Evolutionary conservation across 2,888 invertebrate species (phyloP), one percentile per base, ranked within the genome.

Genomic region (Cryptus armator): DNA sequence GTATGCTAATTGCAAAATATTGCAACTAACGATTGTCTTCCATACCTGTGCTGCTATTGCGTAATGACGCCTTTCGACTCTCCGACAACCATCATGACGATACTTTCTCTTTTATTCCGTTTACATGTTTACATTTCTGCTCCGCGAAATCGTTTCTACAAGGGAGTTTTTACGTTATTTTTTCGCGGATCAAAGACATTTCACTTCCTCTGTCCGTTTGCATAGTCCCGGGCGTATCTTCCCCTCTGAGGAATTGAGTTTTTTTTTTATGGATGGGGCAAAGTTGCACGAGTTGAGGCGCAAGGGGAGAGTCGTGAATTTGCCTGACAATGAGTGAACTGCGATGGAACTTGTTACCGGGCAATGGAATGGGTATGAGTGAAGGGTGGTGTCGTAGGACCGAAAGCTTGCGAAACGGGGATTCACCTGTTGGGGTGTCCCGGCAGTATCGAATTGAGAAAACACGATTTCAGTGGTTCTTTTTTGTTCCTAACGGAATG

Each of bases 341-440:
- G 64, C 70, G 51, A 71, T 43, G 19, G 43, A 76, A 79, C 44
- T 79, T 75, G 64, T 71, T 74, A 51, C 53, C 59, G 24, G 48
- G 29, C 46, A 70, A 32, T 43, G 76, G 75, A 59, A 16, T 46
- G 32, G 48, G 48, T 43, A 16, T 68, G 44, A 43, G 44, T 16
- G 66, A 56, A 53, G 56, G 46, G 68, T 9, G 16, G 44, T 32
- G 75, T 71, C 56, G 56, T 9, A 56, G 24, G 29, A 44, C 67
- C 48, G 75, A 67, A 68, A 75, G 19, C 19, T 37, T 10, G 71
- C 66, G 44, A 66, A 59, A 66, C 24, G 66, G 64, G 72, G 83
- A 88, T 89, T 83, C 86, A 81, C 82, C 86, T 86, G 85, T 83
- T 85, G 83, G 77, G 78, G 86, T 19, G 72, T 56, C 19, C 29